These are phyloP conservation scores for Haliclona indistincta DNA, from an alignment of 37 sponge, comb jelly and placozoan genomes.

Conservation along the genomic window DNA sequence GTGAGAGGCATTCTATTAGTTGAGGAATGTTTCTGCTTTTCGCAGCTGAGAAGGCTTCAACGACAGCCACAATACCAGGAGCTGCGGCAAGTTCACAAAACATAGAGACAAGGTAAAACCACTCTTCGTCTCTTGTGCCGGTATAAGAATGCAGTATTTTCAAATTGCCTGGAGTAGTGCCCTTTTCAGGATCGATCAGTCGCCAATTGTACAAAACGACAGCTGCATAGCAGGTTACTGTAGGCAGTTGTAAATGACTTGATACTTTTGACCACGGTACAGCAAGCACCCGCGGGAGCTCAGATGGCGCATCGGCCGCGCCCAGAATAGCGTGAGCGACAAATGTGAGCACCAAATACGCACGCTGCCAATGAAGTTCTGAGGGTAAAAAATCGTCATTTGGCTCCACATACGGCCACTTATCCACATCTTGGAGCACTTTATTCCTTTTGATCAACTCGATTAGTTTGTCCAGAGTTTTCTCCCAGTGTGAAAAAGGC, in stretches of 20 bases:
- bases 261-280: conserved; percentile 52
- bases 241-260: conserved; percentile 27
- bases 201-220: conserved; percentile 51
- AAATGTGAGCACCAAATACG: conserved; percentile 28
- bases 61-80: conserved; percentile 5
- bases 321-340: conserved; percentile 44
- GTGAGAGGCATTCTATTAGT: neutral
- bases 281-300: conserved; percentile 29
- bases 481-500: conserved; percentile 42
- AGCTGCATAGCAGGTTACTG: conserved; percentile 32
- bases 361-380: conserved; percentile 41
- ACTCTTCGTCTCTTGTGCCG: conserved; percentile 50
- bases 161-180: conserved; percentile 25
- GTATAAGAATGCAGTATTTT: conserved; percentile 15
- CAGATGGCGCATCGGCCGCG: conserved; percentile 3
- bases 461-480: conserved; percentile 15
- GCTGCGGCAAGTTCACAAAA: conserved; percentile 45
- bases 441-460: conserved; percentile 6
- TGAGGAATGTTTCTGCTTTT: neutral
- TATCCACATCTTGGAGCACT: neutral
- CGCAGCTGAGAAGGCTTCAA: neutral
- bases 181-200: conserved; percentile 12
- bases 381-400: conserved; percentile 1
- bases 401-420: conserved; percentile 8
- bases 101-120: conserved; percentile 42